Percentiles rank a stretch among this genome's conserved stretches.
Evolutionary conservation across 2,113 vertebrate species (phyloP).

Genomic region (Pygoscelis adeliae): DNA sequence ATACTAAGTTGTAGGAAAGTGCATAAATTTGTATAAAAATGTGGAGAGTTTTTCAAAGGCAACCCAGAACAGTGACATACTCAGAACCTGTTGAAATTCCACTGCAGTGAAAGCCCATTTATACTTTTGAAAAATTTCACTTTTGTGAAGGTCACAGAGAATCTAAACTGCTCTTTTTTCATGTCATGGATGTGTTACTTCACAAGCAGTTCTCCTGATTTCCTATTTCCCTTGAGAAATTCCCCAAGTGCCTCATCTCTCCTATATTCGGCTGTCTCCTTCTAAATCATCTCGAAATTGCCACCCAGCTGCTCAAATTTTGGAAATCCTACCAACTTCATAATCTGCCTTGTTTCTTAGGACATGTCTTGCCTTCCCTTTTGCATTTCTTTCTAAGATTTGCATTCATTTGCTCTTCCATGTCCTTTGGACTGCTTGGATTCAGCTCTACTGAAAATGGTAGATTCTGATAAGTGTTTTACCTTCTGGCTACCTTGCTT

Average conservation of each 20-base stretch:
- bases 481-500: neutral
- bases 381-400: neutral
- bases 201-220: neutral
- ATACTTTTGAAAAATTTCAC: neutral
- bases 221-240: neutral
- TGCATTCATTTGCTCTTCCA: neutral
- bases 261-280: neutral
- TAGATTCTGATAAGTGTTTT: neutral
- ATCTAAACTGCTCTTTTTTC: neutral
- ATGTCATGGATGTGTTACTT: neutral
- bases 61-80: neutral
- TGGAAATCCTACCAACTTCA: neutral
- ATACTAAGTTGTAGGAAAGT: neutral
- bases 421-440: neutral
- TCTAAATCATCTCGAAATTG: neutral
- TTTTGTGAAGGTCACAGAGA: neutral
- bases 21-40: neutral
- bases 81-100: neutral
- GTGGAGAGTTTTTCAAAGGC: neutral
- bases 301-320: neutral
- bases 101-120: neutral
- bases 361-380: neutral
- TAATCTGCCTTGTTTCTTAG: neutral
- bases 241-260: neutral
- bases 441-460: neutral